Base-by-base conservation (phyloP, 1,140 invertebrate species). In the Sycobia sp. region DNA sequence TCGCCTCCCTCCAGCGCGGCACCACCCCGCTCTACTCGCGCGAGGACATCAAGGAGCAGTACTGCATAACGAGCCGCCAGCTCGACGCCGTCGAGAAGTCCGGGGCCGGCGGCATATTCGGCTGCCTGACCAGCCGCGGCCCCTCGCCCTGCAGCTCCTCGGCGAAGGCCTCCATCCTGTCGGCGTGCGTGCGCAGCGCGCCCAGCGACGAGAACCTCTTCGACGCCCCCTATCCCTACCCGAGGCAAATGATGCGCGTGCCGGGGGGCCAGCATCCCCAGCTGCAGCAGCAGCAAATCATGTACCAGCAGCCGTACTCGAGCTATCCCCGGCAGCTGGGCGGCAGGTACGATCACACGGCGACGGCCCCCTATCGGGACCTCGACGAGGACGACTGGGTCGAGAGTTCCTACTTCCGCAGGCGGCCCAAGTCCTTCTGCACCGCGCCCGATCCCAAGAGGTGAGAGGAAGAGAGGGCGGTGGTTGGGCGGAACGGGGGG, bases 11-110 rank as follows among this genome's bases (percentile, higher is more conserved):
- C 75, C 76, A 82, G 43, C 76, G 79, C 41, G 72, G 79, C 0
- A 73, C 72, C 14, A 83, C 88, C 55, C 91, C 90, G 29, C 85
- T 93, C 67, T 95, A 95, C 82, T 95, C 92, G 23, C 90, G 93
- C 70, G 91, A 94, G 79, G 93, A 95, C 76, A 92, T 93, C 65
- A 83, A 89, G 38, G 91, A 93, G 72, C 91, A 96, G 77, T 96
- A 96, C 82, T 96, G 94, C 82, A 93, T 96, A 80, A 95, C 91
- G 71, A 91, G 90, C 76, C 89, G 93, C 72, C 92, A 94, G 77
- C 80, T 95, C 75, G 89, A 92, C 75, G 90, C 91, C 59, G 87
- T 96, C 67, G 93, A 96, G 75, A 84, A 88, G 84, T 76, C 88
- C 82, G 75, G 89, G 5, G 29, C n/a, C 69, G 86, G 89, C 59